Base-by-base conservation (phyloP, 1,140 invertebrate species). In the Conus ventricosus region DNA sequence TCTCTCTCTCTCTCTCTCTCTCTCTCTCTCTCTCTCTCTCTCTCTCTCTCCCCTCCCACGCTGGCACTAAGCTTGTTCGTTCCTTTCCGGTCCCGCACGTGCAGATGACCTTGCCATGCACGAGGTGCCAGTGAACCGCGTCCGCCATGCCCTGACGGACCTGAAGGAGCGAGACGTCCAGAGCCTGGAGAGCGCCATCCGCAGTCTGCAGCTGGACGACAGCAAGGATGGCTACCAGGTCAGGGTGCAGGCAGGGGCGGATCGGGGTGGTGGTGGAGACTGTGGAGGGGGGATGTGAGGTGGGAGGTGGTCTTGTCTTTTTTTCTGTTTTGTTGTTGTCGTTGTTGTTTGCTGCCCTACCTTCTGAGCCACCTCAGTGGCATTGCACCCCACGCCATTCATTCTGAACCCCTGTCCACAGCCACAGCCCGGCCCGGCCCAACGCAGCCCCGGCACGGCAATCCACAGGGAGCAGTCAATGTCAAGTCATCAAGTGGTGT, bases 141-240 rank as follows among this genome's bases (percentile, higher is more conserved):
- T 90, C 10, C 89, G 91, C 27, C 88, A 90, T 81, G 84, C 90
- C 53, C 82, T 91, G 1, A 85, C 87, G 25, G 55, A 87, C 4
- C 85, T 91, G 25, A 87, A 55, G 27, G 81, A 82, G 11, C 84
- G 87, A 57, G 90, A 25, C 67, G 57, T 67, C 13, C 54, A 75
- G 71, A 85, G 83, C 54, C 84, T 91, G n/a, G 87, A 87, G 84
- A 53, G 76, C 55, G 90, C 90, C 20, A 78, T 91, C 25, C 27
- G 63, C n/a, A 57, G 88, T 4, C 71, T 91, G 57, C 87, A 91
- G 76, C 81, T 83, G n/a, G 90, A 91, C 67, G 8, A 87, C 23
- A 23, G 84, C 55, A 76, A 55, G 25, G 67, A 85, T 10, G 90
- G 90, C 63, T 91, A 85, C 53, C 87, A 90, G 71, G 87, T 85